A percentile compares a stretch with the other conserved stretches of the same genome.
phyloP scores from a whole-genome alignment of 2,113 vertebrate species.

The Pelobates fuscus region DNA sequence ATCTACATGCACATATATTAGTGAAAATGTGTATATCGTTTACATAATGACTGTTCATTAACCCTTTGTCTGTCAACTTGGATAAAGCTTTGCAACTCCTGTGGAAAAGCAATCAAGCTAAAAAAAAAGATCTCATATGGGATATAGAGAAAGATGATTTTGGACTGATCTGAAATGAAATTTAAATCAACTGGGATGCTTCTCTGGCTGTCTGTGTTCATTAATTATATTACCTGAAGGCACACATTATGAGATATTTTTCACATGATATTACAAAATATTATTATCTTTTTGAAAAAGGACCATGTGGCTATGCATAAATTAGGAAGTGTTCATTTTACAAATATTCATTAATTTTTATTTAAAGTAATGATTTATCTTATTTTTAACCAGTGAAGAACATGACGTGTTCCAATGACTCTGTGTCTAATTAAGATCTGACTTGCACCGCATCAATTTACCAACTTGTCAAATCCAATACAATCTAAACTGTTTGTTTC shows the following conservation, averaged over 20 bases:
- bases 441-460: background rate
- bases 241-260: conserved; percentile 45
- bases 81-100: background rate
- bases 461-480: background rate
- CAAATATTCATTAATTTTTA: conserved; percentile 12
- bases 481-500: background rate
- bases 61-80: conserved; percentile 13
- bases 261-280: conserved; percentile 44
- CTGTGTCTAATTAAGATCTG: background rate
- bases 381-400: conserved; percentile 13
- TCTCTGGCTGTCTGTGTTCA: conserved; percentile 32
- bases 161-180: conserved; percentile 41
- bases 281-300: conserved; percentile 34
- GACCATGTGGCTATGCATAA: conserved; percentile 29
- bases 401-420: conserved; percentile 13
- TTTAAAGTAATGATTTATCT: conserved; percentile 24
- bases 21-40: conserved; percentile 7
- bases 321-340: conserved; percentile 40
- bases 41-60: conserved; percentile 25
- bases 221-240: conserved; percentile 48
- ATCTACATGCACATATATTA: conserved; percentile 43
- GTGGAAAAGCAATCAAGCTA: conserved; percentile 7
- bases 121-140: conserved; percentile 21
- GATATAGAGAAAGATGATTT: conserved; percentile 29
- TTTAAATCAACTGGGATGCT: conserved; percentile 45